These are phyloP conservation scores for Microtus montanus DNA, from an alignment of 2,113 vertebrate genomes.

Conservation along the genomic window DNA sequence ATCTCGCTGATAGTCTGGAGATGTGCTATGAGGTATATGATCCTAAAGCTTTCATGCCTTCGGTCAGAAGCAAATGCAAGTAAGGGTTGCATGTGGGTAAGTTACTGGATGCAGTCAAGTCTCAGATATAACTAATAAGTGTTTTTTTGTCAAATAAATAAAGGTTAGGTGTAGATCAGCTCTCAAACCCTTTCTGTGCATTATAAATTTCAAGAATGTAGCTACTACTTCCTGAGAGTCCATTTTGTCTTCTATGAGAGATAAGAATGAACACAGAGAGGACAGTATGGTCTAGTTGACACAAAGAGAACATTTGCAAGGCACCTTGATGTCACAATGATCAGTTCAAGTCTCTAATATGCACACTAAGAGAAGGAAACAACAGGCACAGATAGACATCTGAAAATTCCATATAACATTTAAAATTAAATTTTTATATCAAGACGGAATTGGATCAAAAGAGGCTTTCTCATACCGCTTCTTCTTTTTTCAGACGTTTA, in stretches of 20 bases:
- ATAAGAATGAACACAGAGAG: background rate
- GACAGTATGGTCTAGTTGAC: too few relatives aligned
- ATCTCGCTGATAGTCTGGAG: background rate
- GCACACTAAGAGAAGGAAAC: background rate
- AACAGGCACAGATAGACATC: background rate
- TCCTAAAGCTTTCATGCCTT: conserved; percentile 38
- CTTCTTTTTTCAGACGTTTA: background rate
- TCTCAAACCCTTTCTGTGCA: background rate
- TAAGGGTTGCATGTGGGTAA: background rate
- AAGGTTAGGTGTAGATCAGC: background rate
- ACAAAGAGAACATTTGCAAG: background rate
- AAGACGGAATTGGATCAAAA: background rate
- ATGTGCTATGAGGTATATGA: background rate
- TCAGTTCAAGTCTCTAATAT: background rate
- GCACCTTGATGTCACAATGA: background rate
- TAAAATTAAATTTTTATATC: background rate
- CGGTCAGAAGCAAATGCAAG: background rate
- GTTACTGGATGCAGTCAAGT: background rate
- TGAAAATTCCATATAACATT: background rate
- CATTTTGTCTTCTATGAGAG: background rate
- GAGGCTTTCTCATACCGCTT: background rate
- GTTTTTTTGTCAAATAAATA: background rate
- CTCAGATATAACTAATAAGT: background rate
- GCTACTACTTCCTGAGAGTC: background rate
- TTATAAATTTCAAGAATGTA: background rate